Base-by-base conservation (phyloP, 2,888 invertebrate genomes). In the Athalia circularis region DNA sequence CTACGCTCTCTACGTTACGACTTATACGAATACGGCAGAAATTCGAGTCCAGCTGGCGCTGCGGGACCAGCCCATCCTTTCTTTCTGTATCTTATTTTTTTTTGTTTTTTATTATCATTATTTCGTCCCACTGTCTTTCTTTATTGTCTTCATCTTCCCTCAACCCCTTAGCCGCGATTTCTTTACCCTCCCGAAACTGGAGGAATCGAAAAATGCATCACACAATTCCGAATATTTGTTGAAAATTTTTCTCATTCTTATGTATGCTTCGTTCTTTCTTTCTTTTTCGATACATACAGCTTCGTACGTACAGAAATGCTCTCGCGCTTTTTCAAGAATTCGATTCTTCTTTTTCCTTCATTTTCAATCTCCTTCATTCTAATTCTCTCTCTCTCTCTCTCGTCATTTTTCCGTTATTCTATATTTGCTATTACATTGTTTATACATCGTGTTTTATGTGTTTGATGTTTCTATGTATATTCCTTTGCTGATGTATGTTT, bases 11-110 rank as follows among this genome's bases (percentile, higher is more conserved):
- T 43, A 54, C 54, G 29, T 29, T 29, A 29, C 29, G 29, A 29
- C 29, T 29, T 29, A 29, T 29, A 29, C 29, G 29, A 29, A 29
- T 29, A 29, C 29, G 29, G 48, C 15, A 65, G 47, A 47, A 65
- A 15, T 47, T 59, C n/a, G 59, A 65, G n/a, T 65, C 65, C 65
- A 65, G 47, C 65, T 65, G 65, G 65, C 48, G 65, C 48, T 65
- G 8, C 15, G 11, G 52, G 29, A 29, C 29, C 52, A 65, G 65
- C 65, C 13, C 15, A 47, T 8, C 47, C 48, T n/a, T 9, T 65
- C 48, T 13, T 65, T 3, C 48, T 29, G 2, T 29, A 29, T 29
- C 29, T 29, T 29, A 29, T 29, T 29, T 29, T 29, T 29, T 29
- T 29, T 29, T 29, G 29, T 1, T 29, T 29, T 29, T 29, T 29